phyloP scores from a whole-genome alignment of 64 coral and sea anemone species.

The Porites lutea region DNA sequence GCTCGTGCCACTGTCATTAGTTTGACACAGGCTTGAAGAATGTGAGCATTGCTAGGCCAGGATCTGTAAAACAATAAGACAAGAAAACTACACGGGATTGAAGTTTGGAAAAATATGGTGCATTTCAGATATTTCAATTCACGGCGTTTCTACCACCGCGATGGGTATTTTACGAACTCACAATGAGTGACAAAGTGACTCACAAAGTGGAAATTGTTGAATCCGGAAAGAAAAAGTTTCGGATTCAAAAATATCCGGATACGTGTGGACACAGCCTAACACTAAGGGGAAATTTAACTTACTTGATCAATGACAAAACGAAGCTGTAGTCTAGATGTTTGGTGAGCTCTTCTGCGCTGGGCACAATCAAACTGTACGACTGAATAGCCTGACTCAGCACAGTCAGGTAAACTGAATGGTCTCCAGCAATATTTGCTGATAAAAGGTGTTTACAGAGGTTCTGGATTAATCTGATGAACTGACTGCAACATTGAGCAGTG shows the following conservation, averaged over 20 bases:
- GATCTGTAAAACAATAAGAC: constrained; percentile 21
- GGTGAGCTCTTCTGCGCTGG: background rate
- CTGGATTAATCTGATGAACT: background rate
- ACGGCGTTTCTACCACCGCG: too few relatives aligned
- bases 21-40: constrained; percentile 71
- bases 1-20: constrained; percentile 36
- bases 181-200: too few relatives aligned
- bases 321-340: constrained; percentile 7
- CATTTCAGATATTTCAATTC: too few relatives aligned
- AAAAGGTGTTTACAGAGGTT: background rate
- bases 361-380: constrained; percentile 27
- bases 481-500: constrained; percentile 10
- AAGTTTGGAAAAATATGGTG: too few relatives aligned
- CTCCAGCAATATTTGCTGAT: background rate
- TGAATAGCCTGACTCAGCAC: constrained; percentile 49
- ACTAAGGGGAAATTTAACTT: background rate
- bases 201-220: too few relatives aligned
- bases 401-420: background rate
- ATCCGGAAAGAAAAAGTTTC: too few relatives aligned
- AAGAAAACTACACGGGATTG: background rate
- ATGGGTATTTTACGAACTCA: too few relatives aligned
- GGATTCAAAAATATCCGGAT: too few relatives aligned
- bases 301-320: constrained; percentile 27
- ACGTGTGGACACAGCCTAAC: too few relatives aligned
- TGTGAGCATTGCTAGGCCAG: constrained; percentile 66